Evolutionary conservation across 2,888 invertebrate species (phyloP).

Genomic region (Pristionchus entomophagus): DNA sequence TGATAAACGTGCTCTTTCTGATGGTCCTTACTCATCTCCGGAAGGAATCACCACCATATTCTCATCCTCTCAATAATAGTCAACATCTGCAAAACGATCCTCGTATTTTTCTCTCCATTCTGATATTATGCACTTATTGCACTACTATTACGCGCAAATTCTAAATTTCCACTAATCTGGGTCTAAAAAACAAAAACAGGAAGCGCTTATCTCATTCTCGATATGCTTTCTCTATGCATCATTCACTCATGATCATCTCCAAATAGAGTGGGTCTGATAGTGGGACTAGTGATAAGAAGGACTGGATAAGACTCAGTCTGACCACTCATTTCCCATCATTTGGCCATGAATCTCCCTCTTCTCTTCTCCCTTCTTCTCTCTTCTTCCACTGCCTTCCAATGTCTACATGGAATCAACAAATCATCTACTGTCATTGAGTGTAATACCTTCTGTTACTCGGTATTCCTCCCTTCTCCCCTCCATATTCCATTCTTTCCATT

Average conservation of each 20-base stretch:
- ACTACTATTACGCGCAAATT: not conserved
- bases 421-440: not conserved
- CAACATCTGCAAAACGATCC: not conserved
- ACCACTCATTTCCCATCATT: not conserved
- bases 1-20: not conserved
- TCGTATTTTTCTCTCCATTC: not conserved
- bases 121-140: not conserved
- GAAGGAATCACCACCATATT: not conserved
- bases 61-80: not conserved
- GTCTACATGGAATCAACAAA: not conserved
- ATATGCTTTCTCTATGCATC: conserved; percentile 31
- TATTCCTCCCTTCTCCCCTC: not conserved
- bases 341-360: conserved; percentile 23
- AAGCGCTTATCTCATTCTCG: not conserved
- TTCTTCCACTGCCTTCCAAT: conserved; percentile 10
- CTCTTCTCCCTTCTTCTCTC: conserved; percentile 7
- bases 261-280: not conserved
- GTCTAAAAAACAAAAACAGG: not conserved
- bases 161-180: not conserved
- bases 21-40: conserved; percentile 13
- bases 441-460: conserved; percentile 11
- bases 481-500: not conserved
- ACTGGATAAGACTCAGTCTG: conserved; percentile 3
- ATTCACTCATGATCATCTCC: conserved; percentile 23
- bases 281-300: not conserved